Percentiles rank a stretch among this genome's conserved stretches.
Evolutionary conservation across 2,888 invertebrate genomes (phyloP).

Genomic region (Entomobrya proxima): DNA sequence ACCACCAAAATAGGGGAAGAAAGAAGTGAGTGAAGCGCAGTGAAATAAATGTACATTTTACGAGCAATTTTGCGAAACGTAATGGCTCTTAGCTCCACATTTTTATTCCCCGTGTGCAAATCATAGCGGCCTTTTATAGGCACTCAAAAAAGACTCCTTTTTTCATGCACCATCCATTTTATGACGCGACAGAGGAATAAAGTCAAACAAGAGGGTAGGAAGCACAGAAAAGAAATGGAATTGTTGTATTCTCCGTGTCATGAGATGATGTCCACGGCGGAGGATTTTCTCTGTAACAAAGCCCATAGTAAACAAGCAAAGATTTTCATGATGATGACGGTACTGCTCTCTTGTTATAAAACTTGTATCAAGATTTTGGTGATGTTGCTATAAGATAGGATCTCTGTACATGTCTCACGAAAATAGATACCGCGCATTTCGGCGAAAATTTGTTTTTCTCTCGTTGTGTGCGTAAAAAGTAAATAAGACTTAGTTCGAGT

Average conservation of each 20-base stretch:
- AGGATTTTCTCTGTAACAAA: constrained; percentile 2
- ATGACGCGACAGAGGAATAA: not conserved
- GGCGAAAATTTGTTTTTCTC: constrained; percentile 21
- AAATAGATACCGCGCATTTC: not conserved
- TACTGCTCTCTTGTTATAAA: constrained; percentile 4
- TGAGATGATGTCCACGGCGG: constrained; percentile 11
- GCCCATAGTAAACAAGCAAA: too few relatives aligned
- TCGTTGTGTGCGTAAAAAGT: constrained; percentile 23
- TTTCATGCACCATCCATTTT: constrained; percentile 32
- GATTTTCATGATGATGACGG: not conserved
- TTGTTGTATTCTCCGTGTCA: not conserved
- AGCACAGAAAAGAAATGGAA: not conserved
- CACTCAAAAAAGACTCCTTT: constrained; percentile 51
- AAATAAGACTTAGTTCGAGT: constrained; percentile 22
- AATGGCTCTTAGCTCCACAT: constrained; percentile 74
- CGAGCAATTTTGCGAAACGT: constrained; percentile 74
- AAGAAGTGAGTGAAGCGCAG: constrained; percentile 45
- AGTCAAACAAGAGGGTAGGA: constrained; percentile 1
- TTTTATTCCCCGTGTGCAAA: constrained; percentile 75
- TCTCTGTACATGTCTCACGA: not conserved
- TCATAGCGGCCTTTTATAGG: constrained; percentile 71
- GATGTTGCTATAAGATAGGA: not conserved
- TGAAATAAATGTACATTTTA: constrained; percentile 72
- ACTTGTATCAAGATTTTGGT: constrained; percentile 46
- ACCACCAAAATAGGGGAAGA: constrained; percentile 54